Percentiles rank a stretch among this genome's conserved stretches.
These are phyloP conservation scores for Oceanodroma leucorhoa DNA, from an alignment of 2,797 vertebrate genomes.

Conservation along the genomic window DNA sequence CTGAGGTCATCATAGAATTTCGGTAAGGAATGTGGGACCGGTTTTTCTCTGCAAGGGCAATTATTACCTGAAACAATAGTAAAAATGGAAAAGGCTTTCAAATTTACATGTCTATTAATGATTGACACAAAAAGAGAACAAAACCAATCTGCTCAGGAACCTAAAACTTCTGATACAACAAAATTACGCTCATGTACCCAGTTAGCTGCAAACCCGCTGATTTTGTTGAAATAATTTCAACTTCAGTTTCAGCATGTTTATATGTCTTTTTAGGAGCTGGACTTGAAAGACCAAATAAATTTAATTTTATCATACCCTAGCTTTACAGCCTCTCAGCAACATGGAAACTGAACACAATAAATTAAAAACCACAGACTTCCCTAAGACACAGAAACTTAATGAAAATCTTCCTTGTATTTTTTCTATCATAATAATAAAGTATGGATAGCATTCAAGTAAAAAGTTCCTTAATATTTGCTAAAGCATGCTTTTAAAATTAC, in stretches of 20 bases:
- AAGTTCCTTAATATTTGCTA: not conserved
- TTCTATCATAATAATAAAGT: not conserved
- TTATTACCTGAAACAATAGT: conserved; percentile 85
- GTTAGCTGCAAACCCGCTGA: not conserved
- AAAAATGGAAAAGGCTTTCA: not conserved
- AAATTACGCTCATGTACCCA: fast-evolving
- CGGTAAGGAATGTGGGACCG: conserved; percentile 93
- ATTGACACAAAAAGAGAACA: not conserved
- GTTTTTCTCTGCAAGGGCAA: conserved; percentile 91
- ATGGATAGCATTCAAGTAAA: not conserved
- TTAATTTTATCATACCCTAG: not conserved
- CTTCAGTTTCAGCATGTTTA: not conserved
- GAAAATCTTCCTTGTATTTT: not conserved
- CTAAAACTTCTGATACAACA: not conserved
- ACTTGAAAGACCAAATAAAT: not conserved
- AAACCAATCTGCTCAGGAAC: not conserved
- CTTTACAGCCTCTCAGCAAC: not conserved
- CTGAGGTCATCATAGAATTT: conserved; percentile 97
- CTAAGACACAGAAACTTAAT: not conserved
- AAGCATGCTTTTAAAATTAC: not conserved
- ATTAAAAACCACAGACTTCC: not conserved
- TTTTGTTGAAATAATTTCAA: not conserved
- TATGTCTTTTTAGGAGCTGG: not conserved
- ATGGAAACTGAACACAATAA: not conserved
- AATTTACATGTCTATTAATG: not conserved